Percentiles rank a stretch among this genome's conserved stretches.
Evolutionary conservation across 1,140 invertebrate genomes (phyloP).

Genomic region (Steinernema feltiae): DNA sequence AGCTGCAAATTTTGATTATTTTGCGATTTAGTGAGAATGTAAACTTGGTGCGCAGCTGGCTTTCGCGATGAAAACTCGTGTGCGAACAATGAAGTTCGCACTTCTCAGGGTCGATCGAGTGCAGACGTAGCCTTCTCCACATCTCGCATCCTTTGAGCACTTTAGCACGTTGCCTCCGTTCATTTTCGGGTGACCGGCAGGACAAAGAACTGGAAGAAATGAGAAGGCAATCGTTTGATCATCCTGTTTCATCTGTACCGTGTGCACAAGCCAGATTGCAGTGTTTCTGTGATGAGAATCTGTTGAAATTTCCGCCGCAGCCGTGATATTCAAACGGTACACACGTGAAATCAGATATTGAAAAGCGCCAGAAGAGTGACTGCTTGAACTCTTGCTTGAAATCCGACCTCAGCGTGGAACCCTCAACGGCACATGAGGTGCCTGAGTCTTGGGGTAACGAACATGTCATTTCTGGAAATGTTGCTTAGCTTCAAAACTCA

Average conservation of each 20-base stretch:
- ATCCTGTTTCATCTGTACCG: not conserved
- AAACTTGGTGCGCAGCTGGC: too few species aligned
- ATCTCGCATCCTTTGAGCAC: constrained; percentile 1
- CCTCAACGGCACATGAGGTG: not conserved
- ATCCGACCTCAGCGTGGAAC: not conserved
- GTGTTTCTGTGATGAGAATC: constrained; percentile 23
- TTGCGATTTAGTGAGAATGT: too few species aligned
- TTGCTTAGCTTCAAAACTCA: not conserved
- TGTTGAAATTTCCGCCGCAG: constrained; percentile 28
- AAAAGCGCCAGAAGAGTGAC: constrained; percentile 23
- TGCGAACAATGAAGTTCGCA: too few species aligned
- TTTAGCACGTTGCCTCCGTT: constrained; percentile 15
- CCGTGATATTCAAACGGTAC: constrained; percentile 24
- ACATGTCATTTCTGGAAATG: constrained; percentile 22
- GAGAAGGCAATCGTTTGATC: not conserved
- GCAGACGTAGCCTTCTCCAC: constrained; percentile 22
- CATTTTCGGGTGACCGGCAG: constrained; percentile 27
- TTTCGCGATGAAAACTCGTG: too few species aligned
- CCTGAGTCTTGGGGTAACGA: constrained; percentile 21
- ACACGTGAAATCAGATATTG: constrained; percentile 5
- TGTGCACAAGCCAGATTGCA: constrained; percentile 18
- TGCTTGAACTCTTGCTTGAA: constrained; percentile 1
- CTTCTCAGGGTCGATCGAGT: not conserved
- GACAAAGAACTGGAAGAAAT: constrained; percentile 3
- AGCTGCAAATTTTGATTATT: too few species aligned